Evolutionary conservation across 2,888 invertebrate genomes (phyloP).

Genomic region (Pristionchus fissidentatus): DNA sequence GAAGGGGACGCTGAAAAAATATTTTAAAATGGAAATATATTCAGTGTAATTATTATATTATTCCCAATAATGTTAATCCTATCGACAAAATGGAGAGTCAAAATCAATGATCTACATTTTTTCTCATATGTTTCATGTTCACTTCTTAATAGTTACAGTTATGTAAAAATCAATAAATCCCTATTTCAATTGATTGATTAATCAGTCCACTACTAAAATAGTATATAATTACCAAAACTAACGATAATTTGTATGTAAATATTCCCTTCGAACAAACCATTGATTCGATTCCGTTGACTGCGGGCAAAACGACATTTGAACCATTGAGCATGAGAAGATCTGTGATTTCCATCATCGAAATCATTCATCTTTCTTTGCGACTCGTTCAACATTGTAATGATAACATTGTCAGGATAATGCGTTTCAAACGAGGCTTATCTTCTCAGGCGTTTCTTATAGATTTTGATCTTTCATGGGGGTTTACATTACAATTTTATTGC

Average conservation of each 20-base stretch:
- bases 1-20: constrained; percentile 3
- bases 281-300: background rate
- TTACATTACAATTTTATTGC: too few species aligned
- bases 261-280: background rate
- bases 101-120: background rate
- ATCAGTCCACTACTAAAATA: background rate
- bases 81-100: background rate
- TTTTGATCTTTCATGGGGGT: too few species aligned
- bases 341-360: background rate
- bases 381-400: background rate
- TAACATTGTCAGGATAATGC: background rate
- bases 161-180: background rate
- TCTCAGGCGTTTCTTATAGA: too few species aligned
- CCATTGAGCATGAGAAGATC: constrained; percentile 1
- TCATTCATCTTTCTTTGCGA: background rate
- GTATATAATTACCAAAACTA: too few species aligned
- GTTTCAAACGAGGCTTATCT: too few species aligned
- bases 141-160: background rate
- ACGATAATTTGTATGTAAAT: too few species aligned
- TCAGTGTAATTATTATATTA: background rate
- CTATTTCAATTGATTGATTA: background rate
- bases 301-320: background rate
- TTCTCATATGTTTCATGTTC: background rate
- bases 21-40: background rate
- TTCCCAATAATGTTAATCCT: too few species aligned